Evolutionary conservation across 2,113 vertebrate genomes (phyloP), one percentile per base, ranked within the genome.

Genomic region (Myiagra hebetior): DNA sequence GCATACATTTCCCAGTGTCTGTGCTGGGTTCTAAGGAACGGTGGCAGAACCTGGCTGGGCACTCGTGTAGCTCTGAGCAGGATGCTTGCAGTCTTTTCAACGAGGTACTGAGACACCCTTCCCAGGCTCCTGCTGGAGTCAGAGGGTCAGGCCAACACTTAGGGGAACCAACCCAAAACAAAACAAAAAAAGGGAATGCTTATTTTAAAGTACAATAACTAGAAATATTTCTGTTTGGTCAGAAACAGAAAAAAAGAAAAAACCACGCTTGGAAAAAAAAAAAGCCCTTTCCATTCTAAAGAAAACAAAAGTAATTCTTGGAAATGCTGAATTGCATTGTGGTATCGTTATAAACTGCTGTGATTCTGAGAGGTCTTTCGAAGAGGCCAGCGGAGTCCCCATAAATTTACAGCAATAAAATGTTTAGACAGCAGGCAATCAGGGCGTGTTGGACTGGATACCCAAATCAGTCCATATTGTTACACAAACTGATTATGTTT

Each of bases 291-390:
- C 59, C 57, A 8, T 80, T 74, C 87, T 96, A 85, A 94, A 85
- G 83, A 87, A 96, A 96, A 88, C 88, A 91, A 89, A 92, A 92
- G 41, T 82, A 64, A 42, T 91, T 94, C 86, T 85, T 96, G 73
- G 91, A 96, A 97, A 88, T 93, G 74, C 85, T 95, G 83, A 92
- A 87, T 93, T 82, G 63, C 73, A 42, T 52, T 87, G 86, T 68
- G 86, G 73, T 89, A 69, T 85, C 72, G 1, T 91, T 78, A 86
- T 68, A 89, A 94, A 86, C 39, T 87, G 52, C 73, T 85, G 35
- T 12, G 19, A 91, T 83, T 76, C 90, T 46, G 63, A 94, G 78
- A 83, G 67, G 42, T 50, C 85, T 90, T 90, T 90, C 0, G 0
- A 74, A 89, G 47, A 72, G 67, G 82, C 78, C 75, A 74, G 78